Conservation (phyloP, 2,113 vertebrate species). For the Orthonyx spaldingii region DNA sequence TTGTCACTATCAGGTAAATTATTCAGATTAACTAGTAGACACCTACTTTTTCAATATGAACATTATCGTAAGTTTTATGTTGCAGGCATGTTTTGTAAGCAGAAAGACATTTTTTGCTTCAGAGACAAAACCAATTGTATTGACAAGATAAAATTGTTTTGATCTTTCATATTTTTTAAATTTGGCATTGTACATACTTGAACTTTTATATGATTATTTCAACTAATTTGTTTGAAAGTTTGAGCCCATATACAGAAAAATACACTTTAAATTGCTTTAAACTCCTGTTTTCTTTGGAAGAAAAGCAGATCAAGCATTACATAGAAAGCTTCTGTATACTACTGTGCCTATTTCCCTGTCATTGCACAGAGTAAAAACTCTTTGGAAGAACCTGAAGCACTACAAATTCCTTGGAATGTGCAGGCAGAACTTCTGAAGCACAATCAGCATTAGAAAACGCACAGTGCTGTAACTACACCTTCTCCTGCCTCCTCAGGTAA, state of each 20-base stretch:
- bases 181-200: neutral
- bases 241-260: neutral
- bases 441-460: neutral
- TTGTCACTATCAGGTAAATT: neutral
- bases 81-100: neutral
- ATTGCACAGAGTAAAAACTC: neutral
- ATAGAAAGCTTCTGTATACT: neutral
- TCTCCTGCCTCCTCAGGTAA: neutral
- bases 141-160: neutral
- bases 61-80: neutral
- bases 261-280: neutral
- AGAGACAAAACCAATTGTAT: neutral
- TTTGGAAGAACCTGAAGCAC: neutral
- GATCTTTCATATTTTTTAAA: neutral
- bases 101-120: neutral
- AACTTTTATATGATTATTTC: neutral
- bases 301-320: neutral
- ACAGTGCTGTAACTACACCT: neutral
- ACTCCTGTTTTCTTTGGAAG: neutral
- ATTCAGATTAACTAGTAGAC: neutral
- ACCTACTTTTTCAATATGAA: neutral
- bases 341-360: neutral
- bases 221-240: neutral
- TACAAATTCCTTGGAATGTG: neutral
- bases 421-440: neutral